These are phyloP conservation scores for Hypomecis atomaria DNA, from an alignment of 2,888 invertebrate species.

Conservation along the genomic window DNA sequence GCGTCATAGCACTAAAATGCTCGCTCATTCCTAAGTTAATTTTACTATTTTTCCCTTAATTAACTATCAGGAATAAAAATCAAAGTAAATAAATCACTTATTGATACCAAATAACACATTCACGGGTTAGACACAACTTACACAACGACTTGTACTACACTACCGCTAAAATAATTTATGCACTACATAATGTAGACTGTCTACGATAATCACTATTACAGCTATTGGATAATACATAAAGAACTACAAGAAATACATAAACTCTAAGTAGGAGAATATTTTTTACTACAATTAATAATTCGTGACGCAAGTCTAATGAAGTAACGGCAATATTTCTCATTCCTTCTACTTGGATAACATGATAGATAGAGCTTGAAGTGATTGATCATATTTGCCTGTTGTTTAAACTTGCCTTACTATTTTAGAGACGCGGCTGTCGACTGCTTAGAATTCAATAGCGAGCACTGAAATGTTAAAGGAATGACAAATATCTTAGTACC, in stretches of 20 bases:
- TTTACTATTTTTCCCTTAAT: no score
- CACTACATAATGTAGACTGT: constrained; percentile 10
- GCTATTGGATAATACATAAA: constrained; percentile 18
- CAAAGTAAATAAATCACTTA: no score
- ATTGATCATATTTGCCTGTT: constrained; percentile 23
- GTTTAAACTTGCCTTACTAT: constrained; percentile 60
- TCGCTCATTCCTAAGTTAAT: no score
- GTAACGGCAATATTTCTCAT: constrained; percentile 59
- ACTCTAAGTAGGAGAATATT: constrained; percentile 12
- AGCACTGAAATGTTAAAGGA: constrained; percentile 73
- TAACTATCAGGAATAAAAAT: no score
- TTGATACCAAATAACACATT: no score
- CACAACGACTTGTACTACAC: not conserved
- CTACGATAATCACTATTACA: constrained; percentile 19
- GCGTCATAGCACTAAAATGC: no score
- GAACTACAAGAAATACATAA: constrained; percentile 4
- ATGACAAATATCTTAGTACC: constrained; percentile 65
- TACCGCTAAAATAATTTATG: constrained; percentile 1
- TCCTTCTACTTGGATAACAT: constrained; percentile 57
- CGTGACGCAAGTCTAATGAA: constrained; percentile 23
- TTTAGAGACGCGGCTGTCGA: constrained; percentile 52
- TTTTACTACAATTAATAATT: constrained; percentile 28
- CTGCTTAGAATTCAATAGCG: constrained; percentile 64
- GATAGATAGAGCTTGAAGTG: constrained; percentile 5
- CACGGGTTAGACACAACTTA: not conserved